Percentiles rank a stretch among this genome's conserved stretches.
phyloP scores from a whole-genome alignment of 2,888 invertebrate species.

The Polymixis lichenea region DNA sequence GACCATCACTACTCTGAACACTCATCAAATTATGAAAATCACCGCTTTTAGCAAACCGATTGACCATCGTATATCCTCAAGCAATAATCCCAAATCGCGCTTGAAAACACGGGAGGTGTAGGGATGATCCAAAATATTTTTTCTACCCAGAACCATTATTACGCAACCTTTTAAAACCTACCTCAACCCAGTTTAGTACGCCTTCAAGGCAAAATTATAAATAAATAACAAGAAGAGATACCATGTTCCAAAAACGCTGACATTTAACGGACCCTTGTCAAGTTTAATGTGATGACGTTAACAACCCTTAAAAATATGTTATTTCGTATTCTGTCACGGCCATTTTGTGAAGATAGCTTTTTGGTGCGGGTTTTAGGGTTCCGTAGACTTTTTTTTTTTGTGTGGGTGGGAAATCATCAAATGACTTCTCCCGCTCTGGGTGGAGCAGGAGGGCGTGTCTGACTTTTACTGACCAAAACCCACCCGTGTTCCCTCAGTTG shows the following conservation, averaged over 20 bases:
- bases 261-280: conserved; percentile 49
- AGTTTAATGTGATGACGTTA: conserved; percentile 27
- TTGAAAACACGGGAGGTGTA: background rate
- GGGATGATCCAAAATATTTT: background rate
- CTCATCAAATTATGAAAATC: background rate
- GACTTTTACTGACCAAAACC: no score
- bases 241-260: conserved; percentile 31
- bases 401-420: no score
- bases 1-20: no score
- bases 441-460: no score
- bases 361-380: background rate
- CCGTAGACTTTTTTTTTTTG: no score
- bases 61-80: background rate
- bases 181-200: background rate
- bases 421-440: no score
- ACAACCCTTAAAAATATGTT: conserved; percentile 39
- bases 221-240: conserved; percentile 20
- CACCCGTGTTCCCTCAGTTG: no score
- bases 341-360: background rate
- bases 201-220: conserved; percentile 2
- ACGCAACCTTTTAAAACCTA: background rate
- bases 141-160: background rate
- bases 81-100: background rate
- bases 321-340: background rate
- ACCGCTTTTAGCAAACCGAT: background rate